A percentile compares a stretch with the other conserved stretches of the same genome.
phyloP scores from a whole-genome alignment of 2,888 invertebrate species.

The Drosophila pullipes region DNA sequence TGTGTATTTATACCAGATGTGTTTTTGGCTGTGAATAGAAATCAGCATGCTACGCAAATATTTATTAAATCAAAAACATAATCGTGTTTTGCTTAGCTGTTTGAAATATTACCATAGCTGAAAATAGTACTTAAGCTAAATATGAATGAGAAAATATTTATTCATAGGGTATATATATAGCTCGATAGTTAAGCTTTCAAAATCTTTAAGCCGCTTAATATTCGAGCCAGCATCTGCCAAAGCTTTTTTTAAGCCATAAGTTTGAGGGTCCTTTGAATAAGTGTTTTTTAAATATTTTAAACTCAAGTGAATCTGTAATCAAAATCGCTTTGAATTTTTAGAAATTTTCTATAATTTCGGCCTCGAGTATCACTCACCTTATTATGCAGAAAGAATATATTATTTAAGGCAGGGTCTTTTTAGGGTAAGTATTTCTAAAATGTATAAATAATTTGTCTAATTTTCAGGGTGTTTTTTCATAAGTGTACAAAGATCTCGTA shows the following conservation, averaged over 20 bases:
- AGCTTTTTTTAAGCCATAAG: background rate
- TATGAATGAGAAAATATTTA: background rate
- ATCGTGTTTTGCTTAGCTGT: background rate
- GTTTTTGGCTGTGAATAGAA: slow-evolving; percentile 12
- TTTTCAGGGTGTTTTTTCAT: background rate
- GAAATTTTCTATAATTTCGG: background rate
- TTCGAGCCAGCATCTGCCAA: background rate
- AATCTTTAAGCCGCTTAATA: background rate
- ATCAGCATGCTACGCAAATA: background rate
- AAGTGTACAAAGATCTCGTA: background rate
- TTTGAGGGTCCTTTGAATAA: background rate
- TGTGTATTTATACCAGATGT: slow-evolving; percentile 45
- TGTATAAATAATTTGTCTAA: background rate
- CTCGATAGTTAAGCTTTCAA: background rate
- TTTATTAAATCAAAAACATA: slow-evolving; percentile 23
- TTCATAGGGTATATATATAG: too few species aligned
- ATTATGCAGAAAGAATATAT: background rate
- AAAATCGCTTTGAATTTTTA: background rate
- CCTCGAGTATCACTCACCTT: background rate
- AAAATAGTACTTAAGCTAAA: background rate
- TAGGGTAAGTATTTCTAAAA: background rate
- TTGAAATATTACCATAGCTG: background rate
- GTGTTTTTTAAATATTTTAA: background rate
- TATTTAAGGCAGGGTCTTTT: rapidly evolving
- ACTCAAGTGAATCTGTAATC: background rate